Conservation (phyloP, 2,113 vertebrate species). For the Phyllostomus discolor region DNA sequence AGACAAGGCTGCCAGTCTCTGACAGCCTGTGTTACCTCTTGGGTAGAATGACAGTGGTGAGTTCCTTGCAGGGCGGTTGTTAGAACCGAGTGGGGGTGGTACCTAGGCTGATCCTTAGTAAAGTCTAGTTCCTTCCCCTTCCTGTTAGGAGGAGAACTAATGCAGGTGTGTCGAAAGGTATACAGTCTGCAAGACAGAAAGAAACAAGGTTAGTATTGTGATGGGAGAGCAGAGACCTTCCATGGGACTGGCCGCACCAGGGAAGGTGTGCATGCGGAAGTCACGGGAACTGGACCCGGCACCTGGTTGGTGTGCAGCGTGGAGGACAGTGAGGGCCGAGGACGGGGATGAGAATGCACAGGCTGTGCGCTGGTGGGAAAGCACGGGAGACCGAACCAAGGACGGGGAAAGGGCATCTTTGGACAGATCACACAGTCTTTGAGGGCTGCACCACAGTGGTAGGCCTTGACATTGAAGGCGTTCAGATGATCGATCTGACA, state of each 20-base stretch:
- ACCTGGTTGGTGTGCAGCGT: background rate
- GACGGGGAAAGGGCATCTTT: background rate
- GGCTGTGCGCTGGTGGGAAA: background rate
- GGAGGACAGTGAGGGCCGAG: background rate
- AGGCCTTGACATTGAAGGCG: background rate
- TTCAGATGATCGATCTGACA: background rate
- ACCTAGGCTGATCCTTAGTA: background rate
- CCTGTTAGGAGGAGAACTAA: background rate
- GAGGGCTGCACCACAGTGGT: background rate
- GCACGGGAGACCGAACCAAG: background rate
- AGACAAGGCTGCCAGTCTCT: background rate
- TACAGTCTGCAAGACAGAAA: background rate
- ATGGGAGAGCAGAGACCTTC: background rate
- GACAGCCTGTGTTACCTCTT: background rate
- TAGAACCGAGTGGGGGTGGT: too few relatives aligned
- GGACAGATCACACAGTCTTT: background rate
- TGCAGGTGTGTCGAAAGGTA: background rate
- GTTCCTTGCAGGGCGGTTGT: rapidly evolving
- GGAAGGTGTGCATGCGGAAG: background rate
- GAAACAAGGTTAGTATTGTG: background rate
- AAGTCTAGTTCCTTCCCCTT: background rate
- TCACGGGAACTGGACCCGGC: background rate
- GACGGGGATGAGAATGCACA: background rate
- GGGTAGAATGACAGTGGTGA: background rate
- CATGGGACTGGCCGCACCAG: background rate